Evolutionary conservation across 2,888 invertebrate species (phyloP).

Genomic region (Lycaena phlaeas): DNA sequence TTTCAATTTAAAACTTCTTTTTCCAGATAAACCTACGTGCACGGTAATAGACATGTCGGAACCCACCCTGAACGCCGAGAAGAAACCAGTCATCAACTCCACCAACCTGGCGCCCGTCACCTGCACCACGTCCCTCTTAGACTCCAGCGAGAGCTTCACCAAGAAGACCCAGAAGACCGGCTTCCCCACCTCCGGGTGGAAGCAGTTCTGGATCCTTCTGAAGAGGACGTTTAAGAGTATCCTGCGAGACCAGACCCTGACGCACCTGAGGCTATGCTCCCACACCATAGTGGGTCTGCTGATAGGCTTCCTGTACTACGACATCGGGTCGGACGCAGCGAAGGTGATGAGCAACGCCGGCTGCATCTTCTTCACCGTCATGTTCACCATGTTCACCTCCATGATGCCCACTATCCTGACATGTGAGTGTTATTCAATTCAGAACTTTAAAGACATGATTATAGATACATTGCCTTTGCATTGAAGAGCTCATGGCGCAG

Average conservation of each 20-base stretch:
- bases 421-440: conserved; percentile 86
- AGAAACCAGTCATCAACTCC: conserved; percentile 45
- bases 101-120: conserved; percentile 70
- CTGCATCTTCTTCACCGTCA: conserved; percentile 95
- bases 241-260: conserved; percentile 89
- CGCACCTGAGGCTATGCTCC: conserved; percentile 88
- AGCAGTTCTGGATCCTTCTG: conserved; percentile 90
- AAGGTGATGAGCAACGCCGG: conserved; percentile 97
- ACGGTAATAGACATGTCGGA: conserved; percentile 70
- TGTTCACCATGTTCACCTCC: conserved; percentile 97
- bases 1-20: no score
- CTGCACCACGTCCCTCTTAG: conserved; percentile 80
- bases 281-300: conserved; percentile 92
- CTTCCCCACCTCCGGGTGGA: conserved; percentile 86
- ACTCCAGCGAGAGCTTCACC: conserved; percentile 81
- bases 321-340: conserved; percentile 93
- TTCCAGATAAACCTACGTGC: conserved; percentile 68
- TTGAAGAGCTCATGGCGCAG: no score
- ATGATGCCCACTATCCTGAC: conserved; percentile 99
- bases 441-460: no score
- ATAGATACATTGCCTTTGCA: no score
- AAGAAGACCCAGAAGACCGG: conserved; percentile 77
- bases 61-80: conserved; percentile 46
- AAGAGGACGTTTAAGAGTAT: conserved; percentile 88
- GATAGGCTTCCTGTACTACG: conserved; percentile 94